phyloP scores from a whole-genome alignment of 2,113 vertebrate species.

The Dromaius novaehollandiae region DNA sequence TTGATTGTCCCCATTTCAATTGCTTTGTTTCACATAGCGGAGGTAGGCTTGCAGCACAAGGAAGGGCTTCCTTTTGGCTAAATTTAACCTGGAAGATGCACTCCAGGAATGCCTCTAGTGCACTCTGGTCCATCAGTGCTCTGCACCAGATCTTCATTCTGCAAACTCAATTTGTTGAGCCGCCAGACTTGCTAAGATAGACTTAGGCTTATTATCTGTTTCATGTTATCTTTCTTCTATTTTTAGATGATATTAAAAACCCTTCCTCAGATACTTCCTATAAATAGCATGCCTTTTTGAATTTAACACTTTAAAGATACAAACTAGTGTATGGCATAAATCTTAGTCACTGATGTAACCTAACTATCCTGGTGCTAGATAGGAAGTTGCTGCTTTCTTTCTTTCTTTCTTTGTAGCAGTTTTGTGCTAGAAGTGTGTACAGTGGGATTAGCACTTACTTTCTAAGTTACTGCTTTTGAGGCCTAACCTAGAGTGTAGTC shows the following conservation, averaged over 20 bases:
- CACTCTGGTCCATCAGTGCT: neutral
- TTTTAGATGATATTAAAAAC: neutral
- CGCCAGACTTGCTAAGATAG: neutral
- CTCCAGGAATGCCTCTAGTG: neutral
- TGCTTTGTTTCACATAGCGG: neutral
- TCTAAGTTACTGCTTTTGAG: no score
- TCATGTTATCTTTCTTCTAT: neutral
- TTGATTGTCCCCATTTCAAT: neutral
- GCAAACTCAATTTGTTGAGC: neutral
- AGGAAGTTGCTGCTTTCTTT: neutral
- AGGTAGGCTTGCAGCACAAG: neutral
- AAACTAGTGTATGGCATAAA: neutral
- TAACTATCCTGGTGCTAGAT: neutral
- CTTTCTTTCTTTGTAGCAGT: neutral
- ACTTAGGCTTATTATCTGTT: neutral
- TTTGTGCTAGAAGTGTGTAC: neutral
- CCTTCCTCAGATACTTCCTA: neutral
- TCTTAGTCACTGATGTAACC: neutral
- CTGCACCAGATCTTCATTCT: neutral
- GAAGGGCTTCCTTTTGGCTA: neutral
- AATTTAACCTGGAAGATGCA: neutral
- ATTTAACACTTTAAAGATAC: neutral
- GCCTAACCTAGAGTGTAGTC: neutral
- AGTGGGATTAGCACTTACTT: no score
- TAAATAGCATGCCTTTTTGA: neutral